Evolutionary conservation across 2,888 invertebrate genomes (phyloP).

Genomic region (Philereme transversata): DNA sequence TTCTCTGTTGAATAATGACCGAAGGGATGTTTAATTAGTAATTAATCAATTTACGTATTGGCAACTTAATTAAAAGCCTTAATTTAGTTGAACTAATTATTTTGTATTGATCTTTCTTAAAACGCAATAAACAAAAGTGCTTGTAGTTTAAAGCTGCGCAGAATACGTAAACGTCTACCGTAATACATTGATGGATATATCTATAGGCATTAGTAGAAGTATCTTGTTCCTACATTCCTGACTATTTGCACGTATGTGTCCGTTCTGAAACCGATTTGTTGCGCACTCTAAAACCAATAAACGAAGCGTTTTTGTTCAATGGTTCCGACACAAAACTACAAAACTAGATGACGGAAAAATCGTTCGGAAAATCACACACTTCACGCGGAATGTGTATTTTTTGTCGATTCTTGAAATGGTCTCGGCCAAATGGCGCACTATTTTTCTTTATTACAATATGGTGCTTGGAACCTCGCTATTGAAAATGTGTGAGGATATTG

Average conservation of each 20-base stretch:
- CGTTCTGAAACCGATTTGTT: too few relatives aligned
- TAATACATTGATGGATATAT: too few relatives aligned
- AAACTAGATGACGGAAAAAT: conserved; percentile 28
- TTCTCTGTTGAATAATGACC: conserved; percentile 12
- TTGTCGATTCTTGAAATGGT: conserved; percentile 29
- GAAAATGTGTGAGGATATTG: conserved; percentile 20
- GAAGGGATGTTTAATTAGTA: conserved; percentile 7
- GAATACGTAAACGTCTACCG: too few relatives aligned
- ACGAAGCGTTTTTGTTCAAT: conserved; percentile 23
- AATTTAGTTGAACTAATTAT: too few relatives aligned
- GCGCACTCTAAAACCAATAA: conserved; percentile 24
- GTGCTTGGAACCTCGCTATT: conserved; percentile 20
- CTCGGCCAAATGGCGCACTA: conserved; percentile 25
- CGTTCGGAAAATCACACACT: conserved; percentile 19
- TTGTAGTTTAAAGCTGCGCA: too few relatives aligned
- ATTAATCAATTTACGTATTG: conserved; percentile 6
- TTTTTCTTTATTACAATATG: conserved; percentile 30
- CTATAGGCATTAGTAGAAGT: too few relatives aligned
- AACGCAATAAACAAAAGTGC: too few relatives aligned
- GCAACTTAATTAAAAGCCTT: neutral
- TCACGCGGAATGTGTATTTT: conserved; percentile 30
- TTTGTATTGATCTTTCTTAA: conserved; percentile 3
- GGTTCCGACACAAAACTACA: conserved; percentile 27
- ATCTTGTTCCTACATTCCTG: too few relatives aligned
- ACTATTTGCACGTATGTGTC: too few relatives aligned